Evolutionary conservation across 2,797 vertebrate species (phyloP).

Genomic region (Lacerta viridis): DNA sequence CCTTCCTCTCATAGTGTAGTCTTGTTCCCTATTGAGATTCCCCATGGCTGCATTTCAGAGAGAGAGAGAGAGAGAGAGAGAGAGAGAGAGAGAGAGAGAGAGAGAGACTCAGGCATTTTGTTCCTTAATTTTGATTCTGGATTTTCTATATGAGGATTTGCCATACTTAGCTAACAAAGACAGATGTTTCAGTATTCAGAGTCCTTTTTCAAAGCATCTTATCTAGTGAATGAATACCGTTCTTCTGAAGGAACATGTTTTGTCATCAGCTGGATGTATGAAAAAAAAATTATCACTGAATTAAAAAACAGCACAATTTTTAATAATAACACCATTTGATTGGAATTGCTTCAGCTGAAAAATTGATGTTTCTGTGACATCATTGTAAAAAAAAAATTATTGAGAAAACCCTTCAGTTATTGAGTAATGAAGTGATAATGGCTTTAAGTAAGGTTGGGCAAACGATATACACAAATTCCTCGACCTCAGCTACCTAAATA

Average conservation of each 20-base stretch:
- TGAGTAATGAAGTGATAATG: background rate
- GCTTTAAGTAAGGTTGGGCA: constrained; percentile 3
- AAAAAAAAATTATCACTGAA: background rate
- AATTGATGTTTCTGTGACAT: background rate
- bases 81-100: no score
- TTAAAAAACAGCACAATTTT: background rate
- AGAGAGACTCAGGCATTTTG: background rate
- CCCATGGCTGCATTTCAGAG: no score
- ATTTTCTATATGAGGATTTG: background rate
- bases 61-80: no score
- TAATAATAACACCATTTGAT: constrained; percentile 19
- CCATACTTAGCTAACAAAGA: background rate
- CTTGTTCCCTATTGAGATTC: background rate
- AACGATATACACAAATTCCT: background rate
- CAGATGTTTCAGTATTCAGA: background rate
- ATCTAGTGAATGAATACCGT: background rate
- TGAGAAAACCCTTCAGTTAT: background rate
- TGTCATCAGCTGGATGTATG: background rate
- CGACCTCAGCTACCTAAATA: background rate
- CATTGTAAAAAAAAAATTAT: no score
- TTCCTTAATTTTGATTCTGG: background rate
- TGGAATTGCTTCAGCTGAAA: background rate
- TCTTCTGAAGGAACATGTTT: background rate
- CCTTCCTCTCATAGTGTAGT: background rate
- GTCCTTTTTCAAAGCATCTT: background rate